These are phyloP conservation scores for Drepana falcataria DNA, from an alignment of 2,888 invertebrate species.

Conservation along the genomic window DNA sequence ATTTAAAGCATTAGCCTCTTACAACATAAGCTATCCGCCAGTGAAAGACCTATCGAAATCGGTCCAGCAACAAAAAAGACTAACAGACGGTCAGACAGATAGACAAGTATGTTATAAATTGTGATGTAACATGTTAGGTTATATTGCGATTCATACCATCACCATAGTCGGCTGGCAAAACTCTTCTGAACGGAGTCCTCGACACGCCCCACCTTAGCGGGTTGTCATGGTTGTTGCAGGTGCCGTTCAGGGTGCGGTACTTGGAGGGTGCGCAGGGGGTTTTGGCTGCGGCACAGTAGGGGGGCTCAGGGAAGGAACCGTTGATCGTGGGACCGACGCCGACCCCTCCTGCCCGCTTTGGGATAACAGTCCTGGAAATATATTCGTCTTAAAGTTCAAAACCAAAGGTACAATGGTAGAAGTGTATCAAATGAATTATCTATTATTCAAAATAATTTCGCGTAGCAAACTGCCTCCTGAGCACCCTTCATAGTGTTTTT, in stretches of 20 bases:
- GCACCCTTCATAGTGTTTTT: too few relatives aligned
- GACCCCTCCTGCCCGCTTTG: slow-evolving; percentile 36
- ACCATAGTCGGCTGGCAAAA: slow-evolving; percentile 85
- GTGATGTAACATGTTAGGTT: too few relatives aligned
- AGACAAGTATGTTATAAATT: too few relatives aligned
- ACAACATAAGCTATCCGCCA: too few relatives aligned
- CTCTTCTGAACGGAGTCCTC: slow-evolving; percentile 85
- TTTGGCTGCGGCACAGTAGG: slow-evolving; percentile 40
- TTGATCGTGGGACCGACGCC: slow-evolving; percentile 54
- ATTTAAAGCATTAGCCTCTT: too few relatives aligned
- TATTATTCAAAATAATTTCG: too few relatives aligned
- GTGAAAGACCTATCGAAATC: too few relatives aligned
- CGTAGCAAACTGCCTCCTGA: too few relatives aligned
- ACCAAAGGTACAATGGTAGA: too few relatives aligned
- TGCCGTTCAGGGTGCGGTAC: slow-evolving; percentile 85
- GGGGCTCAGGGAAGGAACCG: slow-evolving; percentile 46
- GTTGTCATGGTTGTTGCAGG: slow-evolving; percentile 85
- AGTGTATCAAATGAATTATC: too few relatives aligned
- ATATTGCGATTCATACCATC: slow-evolving; percentile 77
- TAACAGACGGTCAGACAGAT: too few relatives aligned
- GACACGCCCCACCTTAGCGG: slow-evolving; percentile 84
- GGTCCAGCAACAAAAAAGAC: too few relatives aligned
- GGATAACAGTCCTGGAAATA: slow-evolving; percentile 36
- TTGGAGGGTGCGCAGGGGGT: slow-evolving; percentile 63
- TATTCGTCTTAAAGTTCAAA: neutral